These are phyloP conservation scores for Axinella damicornis DNA, from an alignment of 37 sponge, comb jelly and placozoan genomes.

Conservation along the genomic window DNA sequence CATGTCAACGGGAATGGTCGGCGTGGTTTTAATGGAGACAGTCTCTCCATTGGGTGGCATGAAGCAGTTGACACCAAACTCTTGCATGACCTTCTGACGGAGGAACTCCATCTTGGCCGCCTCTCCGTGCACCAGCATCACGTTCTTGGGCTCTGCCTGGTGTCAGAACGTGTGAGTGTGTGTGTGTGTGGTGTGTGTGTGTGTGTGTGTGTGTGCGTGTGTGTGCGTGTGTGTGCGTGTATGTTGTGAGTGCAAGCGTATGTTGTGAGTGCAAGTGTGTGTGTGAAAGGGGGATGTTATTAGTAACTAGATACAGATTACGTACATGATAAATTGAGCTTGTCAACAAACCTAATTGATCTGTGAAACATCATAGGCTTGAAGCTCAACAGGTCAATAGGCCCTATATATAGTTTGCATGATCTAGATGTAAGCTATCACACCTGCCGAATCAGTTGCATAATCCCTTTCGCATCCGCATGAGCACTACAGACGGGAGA, in stretches of 20 bases:
- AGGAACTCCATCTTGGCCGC: constrained; percentile 96
- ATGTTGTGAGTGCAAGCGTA: too few relatives aligned
- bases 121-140: constrained; percentile 98
- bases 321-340: background rate
- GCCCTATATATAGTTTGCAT: background rate
- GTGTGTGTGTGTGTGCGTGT: background rate
- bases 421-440: background rate
- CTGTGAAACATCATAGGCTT: too few relatives aligned
- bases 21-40: constrained; percentile 77
- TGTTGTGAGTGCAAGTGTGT: background rate
- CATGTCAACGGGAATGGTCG: constrained; percentile 73
- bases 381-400: too few relatives aligned
- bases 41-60: constrained; percentile 96
- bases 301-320: background rate
- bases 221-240: background rate
- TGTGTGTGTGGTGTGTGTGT: too few relatives aligned
- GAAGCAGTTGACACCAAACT: constrained; percentile 84
- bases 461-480: constrained; percentile 99
- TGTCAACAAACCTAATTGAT: too few relatives aligned
- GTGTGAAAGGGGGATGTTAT: background rate
- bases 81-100: constrained; percentile 75
- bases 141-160: constrained; percentile 92
- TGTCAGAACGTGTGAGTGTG: constrained; percentile 23
- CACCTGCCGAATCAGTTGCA: constrained; percentile 94
- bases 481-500: constrained; percentile 82